A percentile compares a stretch with the other conserved stretches of the same genome.
Evolutionary conservation across 2,113 vertebrate genomes (phyloP).

Genomic region (Pedionomus torquatus): DNA sequence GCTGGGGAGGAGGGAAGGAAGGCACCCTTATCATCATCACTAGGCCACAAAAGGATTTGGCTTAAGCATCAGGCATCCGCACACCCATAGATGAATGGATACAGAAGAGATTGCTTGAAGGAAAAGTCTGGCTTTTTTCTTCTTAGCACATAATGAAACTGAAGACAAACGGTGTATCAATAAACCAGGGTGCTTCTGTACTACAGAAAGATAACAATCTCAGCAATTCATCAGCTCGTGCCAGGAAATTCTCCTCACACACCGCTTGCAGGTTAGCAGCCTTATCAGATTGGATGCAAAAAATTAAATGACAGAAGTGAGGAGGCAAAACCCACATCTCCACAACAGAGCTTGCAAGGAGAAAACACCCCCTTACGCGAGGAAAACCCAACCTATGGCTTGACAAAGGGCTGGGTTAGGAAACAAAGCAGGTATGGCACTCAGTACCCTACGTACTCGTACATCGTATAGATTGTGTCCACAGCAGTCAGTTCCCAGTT

Average conservation of each 20-base stretch:
- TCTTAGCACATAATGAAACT: conserved; percentile 21
- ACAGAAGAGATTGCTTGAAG: neutral
- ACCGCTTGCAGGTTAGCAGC: neutral
- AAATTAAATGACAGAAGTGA: neutral
- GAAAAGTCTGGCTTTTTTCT: conserved; percentile 11
- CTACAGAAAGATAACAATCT: conserved; percentile 49
- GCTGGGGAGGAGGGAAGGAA: neutral
- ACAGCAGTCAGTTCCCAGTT: neutral
- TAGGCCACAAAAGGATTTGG: neutral
- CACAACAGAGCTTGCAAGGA: neutral
- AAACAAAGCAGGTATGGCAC: rapidly evolving
- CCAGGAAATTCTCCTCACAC: neutral
- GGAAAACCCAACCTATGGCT: neutral
- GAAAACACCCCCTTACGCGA: neutral
- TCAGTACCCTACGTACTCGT: neutral
- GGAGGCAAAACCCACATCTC: neutral
- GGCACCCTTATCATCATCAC: rapidly evolving
- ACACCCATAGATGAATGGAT: rapidly evolving
- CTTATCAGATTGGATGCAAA: neutral
- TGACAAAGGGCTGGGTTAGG: neutral
- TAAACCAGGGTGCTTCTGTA: neutral
- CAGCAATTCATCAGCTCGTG: neutral
- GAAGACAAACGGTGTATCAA: neutral
- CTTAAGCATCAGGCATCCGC: rapidly evolving
- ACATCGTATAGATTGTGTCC: rapidly evolving